Base-by-base conservation (phyloP, 2,888 invertebrate genomes). In the Habrosyne pyritoides region DNA sequence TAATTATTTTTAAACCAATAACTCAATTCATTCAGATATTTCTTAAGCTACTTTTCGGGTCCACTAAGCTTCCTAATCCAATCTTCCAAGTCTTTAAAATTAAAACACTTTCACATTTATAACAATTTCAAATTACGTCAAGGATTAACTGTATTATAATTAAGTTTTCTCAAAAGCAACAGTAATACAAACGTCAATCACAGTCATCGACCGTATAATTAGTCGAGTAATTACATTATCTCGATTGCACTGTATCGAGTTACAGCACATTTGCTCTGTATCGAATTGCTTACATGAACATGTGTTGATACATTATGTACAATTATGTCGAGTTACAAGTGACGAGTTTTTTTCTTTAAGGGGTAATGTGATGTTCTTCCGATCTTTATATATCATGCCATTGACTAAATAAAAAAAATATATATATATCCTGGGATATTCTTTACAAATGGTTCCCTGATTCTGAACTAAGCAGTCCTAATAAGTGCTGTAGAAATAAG, bases 111-210 rank as follows among this genome's bases (percentile, higher is more conserved):
- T n/a, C n/a, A n/a, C n/a, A n/a, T n/a, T n/a, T n/a, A n/a, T n/a
- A n/a, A n/a, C n/a, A n/a, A n/a, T n/a, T n/a, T n/a, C n/a, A n/a
- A n/a, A n/a, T n/a, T n/a, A n/a, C n/a, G n/a, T n/a, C n/a, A n/a
- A n/a, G n/a, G n/a, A n/a, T n/a, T n/a, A n/a, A n/a, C n/a, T n/a
- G n/a, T n/a, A n/a, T n/a, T n/a, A n/a, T n/a, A n/a, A n/a, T n/a
- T n/a, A n/a, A n/a, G n/a, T n/a, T 36, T 14, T 36, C 14, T 36
- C 33, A n/a, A 12, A 12, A 8, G 42, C 42, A 42, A 8, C 18
- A 14, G n/a, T 54, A 52, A 56, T 62, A 57, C 54, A 56, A 42
- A 51, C 46, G 53, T 56, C 60, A 60, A 63, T 60, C 63, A 58
- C 54, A 55, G 48, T 50, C 55, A 53, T 56, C 55, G 59, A 49